Base-by-base conservation (phyloP, 2,797 vertebrate species). In the Eidolon dupreanum region DNA sequence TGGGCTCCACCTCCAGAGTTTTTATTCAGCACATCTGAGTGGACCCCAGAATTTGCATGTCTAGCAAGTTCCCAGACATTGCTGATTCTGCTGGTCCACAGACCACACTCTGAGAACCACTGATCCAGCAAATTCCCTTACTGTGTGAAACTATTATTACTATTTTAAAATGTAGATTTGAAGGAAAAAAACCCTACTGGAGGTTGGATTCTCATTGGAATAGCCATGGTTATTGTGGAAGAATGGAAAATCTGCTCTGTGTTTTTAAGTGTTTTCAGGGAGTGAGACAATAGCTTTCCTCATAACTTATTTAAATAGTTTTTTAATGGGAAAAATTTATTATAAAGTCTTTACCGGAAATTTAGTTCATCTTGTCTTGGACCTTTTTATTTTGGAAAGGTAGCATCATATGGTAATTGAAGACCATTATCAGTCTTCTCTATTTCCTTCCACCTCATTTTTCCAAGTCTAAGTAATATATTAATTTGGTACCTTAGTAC, bases 381-480 rank as follows among this genome's bases (percentile, higher is more conserved):
- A 82, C 24, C 68, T 78, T 84, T 74, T 75, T 66, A 78, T 31
- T n/a, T 90, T 94, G 70, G 82, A 82, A 97, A 82, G 36, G 31
- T 94, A 68, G 61, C 13, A 46, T 96, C 26, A 19, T 28, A 3
- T 78, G 11, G 10, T 77, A 86, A 83, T 66, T 91, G 55, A 95
- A 93, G 53, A 90, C 9, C 65, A 26, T 90, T 88, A 53, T 73
- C 26, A 51, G 33, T 46, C 38, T 88, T 94, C 61, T 78, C 51
- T 90, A 16, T 94, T 89, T 88, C 19, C 43, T 82, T 10, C 10
- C 20, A 68, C 9, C 5, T 12, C 20, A 0, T 26, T 19, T 19
- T 82, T 12, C 36, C 24, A 57, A 68, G 16, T 90, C 38, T 53
- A 93, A 88, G 24, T 41, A 91, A 70, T 65, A 22, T 31, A 66